Conservation (phyloP, 2,888 invertebrate genomes). For the Lepas anatifera region DNA sequence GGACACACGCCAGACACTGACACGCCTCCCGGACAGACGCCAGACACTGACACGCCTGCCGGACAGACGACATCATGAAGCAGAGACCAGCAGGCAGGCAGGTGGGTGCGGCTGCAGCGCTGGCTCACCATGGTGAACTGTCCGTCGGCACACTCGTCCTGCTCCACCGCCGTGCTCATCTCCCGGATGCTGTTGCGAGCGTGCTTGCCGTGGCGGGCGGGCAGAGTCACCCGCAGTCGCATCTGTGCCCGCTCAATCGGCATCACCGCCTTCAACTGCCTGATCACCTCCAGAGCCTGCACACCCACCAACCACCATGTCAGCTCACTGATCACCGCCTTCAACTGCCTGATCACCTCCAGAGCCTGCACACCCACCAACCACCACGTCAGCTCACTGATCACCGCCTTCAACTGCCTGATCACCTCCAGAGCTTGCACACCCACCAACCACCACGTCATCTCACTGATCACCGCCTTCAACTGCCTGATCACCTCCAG, state of each 20-base stretch:
- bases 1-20: conserved; percentile 26
- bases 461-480: too few species aligned
- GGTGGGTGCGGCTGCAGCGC: too few species aligned
- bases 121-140: conserved; percentile 56
- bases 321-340: too few species aligned
- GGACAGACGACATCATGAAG: too few species aligned
- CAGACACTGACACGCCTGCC: conserved; percentile 40
- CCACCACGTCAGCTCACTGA: too few species aligned
- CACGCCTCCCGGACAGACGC: conserved; percentile 37
- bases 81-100: not conserved
- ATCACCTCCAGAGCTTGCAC: too few species aligned
- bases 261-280: conserved; percentile 65
- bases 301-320: too few species aligned
- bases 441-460: too few species aligned
- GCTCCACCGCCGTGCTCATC: conserved; percentile 62
- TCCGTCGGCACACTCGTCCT: conserved; percentile 73
- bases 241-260: conserved; percentile 91
- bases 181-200: conserved; percentile 66
- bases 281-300: conserved; percentile 83
- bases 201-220: conserved; percentile 64
- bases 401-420: too few species aligned
- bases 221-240: conserved; percentile 67
- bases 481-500: too few species aligned
- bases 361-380: too few species aligned
- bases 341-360: too few species aligned